Evolutionary conservation across 2,888 invertebrate species (phyloP).

Genomic region (Epinotia brunnichana): DNA sequence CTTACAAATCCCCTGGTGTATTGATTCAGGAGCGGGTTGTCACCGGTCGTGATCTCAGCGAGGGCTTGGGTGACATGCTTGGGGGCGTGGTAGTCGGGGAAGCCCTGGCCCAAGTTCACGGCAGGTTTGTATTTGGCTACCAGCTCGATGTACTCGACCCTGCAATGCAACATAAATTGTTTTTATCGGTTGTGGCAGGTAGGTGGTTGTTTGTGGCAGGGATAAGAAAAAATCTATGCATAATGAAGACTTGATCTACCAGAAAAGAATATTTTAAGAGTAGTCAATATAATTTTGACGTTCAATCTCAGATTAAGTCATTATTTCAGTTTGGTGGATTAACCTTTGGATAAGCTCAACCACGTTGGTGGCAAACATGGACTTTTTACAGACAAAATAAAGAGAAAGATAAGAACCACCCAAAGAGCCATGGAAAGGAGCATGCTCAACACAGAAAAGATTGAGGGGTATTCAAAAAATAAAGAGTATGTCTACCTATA

Average conservation of each 20-base stretch:
- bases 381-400: not conserved
- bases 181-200: not conserved
- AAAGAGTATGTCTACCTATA: not conserved
- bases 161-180: conserved; percentile 64
- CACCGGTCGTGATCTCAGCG: conserved; percentile 85
- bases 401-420: conserved; percentile 1
- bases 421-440: not conserved
- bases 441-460: not conserved
- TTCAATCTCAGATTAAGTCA: no score
- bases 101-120: conserved; percentile 97
- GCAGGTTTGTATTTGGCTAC: conserved; percentile 91
- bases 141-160: conserved; percentile 96
- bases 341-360: no score
- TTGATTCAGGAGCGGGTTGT: conserved; percentile 92
- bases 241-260: no score
- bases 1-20: conserved; percentile 97
- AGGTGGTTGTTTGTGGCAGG: no score
- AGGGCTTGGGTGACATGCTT: conserved; percentile 91
- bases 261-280: no score
- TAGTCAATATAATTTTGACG: no score
- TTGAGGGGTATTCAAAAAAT: no score
- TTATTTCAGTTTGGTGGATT: no score
- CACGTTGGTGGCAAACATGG: not conserved
- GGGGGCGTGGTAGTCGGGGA: conserved; percentile 96
- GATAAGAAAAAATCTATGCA: no score